Base-by-base conservation (phyloP, 37 sponge, comb jelly and placozoan genomes). In the Theonella swinhoei region DNA sequence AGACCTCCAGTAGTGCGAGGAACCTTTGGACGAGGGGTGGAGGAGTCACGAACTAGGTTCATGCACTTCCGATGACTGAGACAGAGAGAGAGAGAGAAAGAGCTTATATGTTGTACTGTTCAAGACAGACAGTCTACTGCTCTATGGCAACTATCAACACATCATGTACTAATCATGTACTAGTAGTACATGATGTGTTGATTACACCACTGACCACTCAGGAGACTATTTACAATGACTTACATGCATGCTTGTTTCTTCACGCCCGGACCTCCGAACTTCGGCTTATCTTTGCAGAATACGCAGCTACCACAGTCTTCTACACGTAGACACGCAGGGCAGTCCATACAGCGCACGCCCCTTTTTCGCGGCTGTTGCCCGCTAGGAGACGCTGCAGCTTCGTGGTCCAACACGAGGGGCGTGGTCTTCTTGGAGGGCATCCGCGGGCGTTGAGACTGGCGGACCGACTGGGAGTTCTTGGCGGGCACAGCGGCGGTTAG, bases 231-330 rank as follows among this genome's bases (percentile, higher is more conserved):
- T 76, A 32, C 22, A 25, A 28, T 72, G 9, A 43, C 61, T 39
- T 38, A 67, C 25, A 82, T 1, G 40, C 22, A 35, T 32, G 37
- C 90, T 64, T 90, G 90, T 36, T 90, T 90, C 70, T 84, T 77
- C 19, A 78, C 70, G 19, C 81, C 81, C 35, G 86, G 90, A 25
- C 90, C 90, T 34, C 86, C 86, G 81, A 90, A 90, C 77, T 90
- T 90, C 36, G 74, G 73, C 72, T 90, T 90, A 30, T 90, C 90
- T 11, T 66, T 66, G 74, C 91, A 91, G 72, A 77, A 77, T 65
- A 42, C 32, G 58, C 94, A 94, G 37, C 43, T 43, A 0, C 88
- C 94, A 79, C 94, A 94, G 72, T 94, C 91, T 5, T 94, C 88
- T 23, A 29, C 62, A 40, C 79, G 35, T 23, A 89, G 84, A 37